Base-by-base conservation (phyloP, 1,140 invertebrate genomes). In the Xylocopa sonorina region DNA sequence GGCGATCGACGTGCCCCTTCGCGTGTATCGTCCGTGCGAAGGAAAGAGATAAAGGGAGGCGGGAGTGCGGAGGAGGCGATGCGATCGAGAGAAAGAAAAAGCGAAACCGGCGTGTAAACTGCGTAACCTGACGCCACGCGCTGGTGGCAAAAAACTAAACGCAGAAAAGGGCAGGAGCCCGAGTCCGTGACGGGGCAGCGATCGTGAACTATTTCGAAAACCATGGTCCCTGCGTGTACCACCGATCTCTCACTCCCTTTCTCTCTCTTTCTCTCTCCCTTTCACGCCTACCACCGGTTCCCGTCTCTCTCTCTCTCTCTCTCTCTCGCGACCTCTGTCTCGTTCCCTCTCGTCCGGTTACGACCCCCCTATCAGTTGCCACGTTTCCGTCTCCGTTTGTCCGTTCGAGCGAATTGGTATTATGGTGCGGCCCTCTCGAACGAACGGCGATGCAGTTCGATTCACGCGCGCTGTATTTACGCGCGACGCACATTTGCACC, bases 121-220 rank as follows among this genome's bases (percentile, higher is more conserved):
- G 75, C 73, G 83, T 86, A 88, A 88, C 67, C 80, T 73, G 86
- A 89, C 82, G 82, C 80, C 85, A 82, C 46, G 80, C 57, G 81
- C 81, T 84, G 81, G 57, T 74, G 78, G 78, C 78, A 89, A 89
- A 88, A 89, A 88, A 88, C 82, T 87, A 88, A 87, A 77, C 63
- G 81, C 62, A 79, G 80, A 79, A 82, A 78, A 82, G 76, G 73
- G 38, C 64, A 67, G 48, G 82, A 77, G n/a, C 68, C 48, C 32
- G 66, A 24, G 34, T 58, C 32, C 21, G 43, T 66, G 55, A 41
- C 73, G 55, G 27, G 51, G 51, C 57, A 41, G 24, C 67, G 55
- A 78, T 75, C 68, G 60, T 73, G 53, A 82, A 87, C 63, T 87
- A 79, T 86, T 84, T 88, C 64, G 69, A 87, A 81, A 79, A 83